phyloP scores from a whole-genome alignment of 2,888 invertebrate genomes.

The Aethes cnicana region DNA sequence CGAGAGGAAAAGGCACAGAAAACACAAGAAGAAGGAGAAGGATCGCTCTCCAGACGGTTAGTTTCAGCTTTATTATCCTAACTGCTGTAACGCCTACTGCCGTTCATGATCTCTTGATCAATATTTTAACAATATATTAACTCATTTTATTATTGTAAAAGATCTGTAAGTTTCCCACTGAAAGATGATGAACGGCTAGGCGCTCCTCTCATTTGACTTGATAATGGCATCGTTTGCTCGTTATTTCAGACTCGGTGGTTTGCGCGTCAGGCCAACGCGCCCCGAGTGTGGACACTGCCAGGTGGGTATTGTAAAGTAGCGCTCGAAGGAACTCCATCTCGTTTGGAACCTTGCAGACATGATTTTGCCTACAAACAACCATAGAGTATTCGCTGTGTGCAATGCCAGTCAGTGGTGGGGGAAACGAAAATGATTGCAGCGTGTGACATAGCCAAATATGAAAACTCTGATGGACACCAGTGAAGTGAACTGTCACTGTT shows the following conservation, averaged over 20 bases:
- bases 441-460: no score
- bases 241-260: slow-evolving; percentile 80
- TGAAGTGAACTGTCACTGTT: no score
- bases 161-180: background rate
- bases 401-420: no score
- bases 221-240: slow-evolving; percentile 81
- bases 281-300: slow-evolving; percentile 52
- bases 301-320: slow-evolving; percentile 59
- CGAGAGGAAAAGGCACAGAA: slow-evolving; percentile 75
- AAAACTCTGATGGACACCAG: no score
- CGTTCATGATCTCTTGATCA: slow-evolving; percentile 52
- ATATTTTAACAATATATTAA: background rate
- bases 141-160: background rate
- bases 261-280: slow-evolving; percentile 64
- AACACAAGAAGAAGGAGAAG: slow-evolving; percentile 81
- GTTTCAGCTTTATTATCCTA: slow-evolving; percentile 46
- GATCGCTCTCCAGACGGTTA: slow-evolving; percentile 83
- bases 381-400: no score
- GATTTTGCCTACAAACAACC: no score
- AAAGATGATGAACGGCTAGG: slow-evolving; percentile 56
- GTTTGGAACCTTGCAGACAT: no score
- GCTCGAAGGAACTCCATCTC: no score
- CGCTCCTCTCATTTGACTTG: slow-evolving; percentile 57
- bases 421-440: no score
- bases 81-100: slow-evolving; percentile 46